Percentiles rank a stretch among this genome's conserved stretches.
Conservation (phyloP, 2,113 vertebrate species). For the Forbesichthys agassizii region DNA sequence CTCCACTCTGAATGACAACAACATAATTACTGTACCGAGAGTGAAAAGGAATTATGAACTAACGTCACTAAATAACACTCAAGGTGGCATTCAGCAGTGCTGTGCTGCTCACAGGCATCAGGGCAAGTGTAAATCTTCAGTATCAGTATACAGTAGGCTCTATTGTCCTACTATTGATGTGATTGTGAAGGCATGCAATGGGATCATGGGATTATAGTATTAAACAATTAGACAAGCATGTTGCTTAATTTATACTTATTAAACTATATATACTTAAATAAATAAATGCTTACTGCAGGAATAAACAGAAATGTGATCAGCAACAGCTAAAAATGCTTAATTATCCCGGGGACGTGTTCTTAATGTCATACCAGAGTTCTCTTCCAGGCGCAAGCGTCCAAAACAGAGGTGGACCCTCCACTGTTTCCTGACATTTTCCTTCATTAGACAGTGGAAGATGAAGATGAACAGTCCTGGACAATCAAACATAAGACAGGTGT, state of each 20-base stretch:
- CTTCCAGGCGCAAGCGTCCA: conserved; percentile 72
- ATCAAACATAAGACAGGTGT: conserved; percentile 4
- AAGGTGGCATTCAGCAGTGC: background rate
- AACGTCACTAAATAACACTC: background rate
- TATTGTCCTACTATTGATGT: too few species aligned
- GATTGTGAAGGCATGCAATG: too few species aligned
- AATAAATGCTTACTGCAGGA: too few species aligned
- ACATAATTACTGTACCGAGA: background rate
- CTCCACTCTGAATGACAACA: conserved; percentile 75
- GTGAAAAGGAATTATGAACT: background rate
- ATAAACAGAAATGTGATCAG: too few species aligned
- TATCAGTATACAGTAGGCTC: too few species aligned
- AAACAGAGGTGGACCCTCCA: conserved; percentile 83
- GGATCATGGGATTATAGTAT: too few species aligned
- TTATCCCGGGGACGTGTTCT: background rate
- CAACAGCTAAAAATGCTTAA: background rate
- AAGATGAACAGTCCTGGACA: conserved; percentile 88
- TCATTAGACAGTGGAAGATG: conserved; percentile 89
- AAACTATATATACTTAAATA: too few species aligned
- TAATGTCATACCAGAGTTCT: conserved; percentile 78
- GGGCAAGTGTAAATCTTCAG: too few species aligned
- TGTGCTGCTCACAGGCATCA: too few species aligned
- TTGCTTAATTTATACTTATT: too few species aligned
- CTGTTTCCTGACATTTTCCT: conserved; percentile 85
- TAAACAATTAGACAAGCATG: too few species aligned